A percentile compares a stretch with the other conserved stretches of the same genome.
Evolutionary conservation across 2,888 invertebrate species (phyloP).

Genomic region (Panzeria rudis): DNA sequence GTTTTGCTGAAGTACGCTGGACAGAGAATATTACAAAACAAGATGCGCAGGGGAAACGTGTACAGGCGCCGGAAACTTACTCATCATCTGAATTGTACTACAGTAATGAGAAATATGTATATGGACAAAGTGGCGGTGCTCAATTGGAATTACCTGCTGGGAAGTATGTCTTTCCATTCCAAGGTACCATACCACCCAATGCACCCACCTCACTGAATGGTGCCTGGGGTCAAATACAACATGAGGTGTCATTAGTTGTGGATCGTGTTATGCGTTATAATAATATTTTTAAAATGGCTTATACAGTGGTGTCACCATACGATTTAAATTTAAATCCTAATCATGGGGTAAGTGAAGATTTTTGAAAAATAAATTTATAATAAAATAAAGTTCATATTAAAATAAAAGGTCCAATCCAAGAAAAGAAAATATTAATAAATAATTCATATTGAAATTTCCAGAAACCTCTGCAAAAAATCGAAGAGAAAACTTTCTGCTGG

Average conservation of each 20-base stretch:
- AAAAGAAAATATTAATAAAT: not conserved
- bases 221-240: slow-evolving; percentile 89
- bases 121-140: slow-evolving; percentile 84
- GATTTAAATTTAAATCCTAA: slow-evolving; percentile 90
- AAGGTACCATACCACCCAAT: slow-evolving; percentile 85
- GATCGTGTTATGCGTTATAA: slow-evolving; percentile 95
- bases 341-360: slow-evolving; percentile 85
- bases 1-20: slow-evolving; percentile 82
- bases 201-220: slow-evolving; percentile 92
- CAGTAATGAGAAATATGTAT: slow-evolving; percentile 80
- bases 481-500: slow-evolving; percentile 90
- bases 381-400: slow-evolving; percentile 2
- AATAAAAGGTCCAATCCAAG: no score
- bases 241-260: slow-evolving; percentile 90
- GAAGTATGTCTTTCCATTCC: slow-evolving; percentile 89
- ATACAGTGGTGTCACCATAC: slow-evolving; percentile 90
- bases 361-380: not conserved
- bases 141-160: slow-evolving; percentile 90
- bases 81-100: slow-evolving; percentile 81
- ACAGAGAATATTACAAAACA: slow-evolving; percentile 80
- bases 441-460: slow-evolving; percentile 77
- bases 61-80: slow-evolving; percentile 78
- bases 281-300: slow-evolving; percentile 90
- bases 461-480: slow-evolving; percentile 88
- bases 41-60: slow-evolving; percentile 80